Evolutionary conservation across 2,797 vertebrate species (phyloP).

Genomic region (Acestrorhynchus altus): DNA sequence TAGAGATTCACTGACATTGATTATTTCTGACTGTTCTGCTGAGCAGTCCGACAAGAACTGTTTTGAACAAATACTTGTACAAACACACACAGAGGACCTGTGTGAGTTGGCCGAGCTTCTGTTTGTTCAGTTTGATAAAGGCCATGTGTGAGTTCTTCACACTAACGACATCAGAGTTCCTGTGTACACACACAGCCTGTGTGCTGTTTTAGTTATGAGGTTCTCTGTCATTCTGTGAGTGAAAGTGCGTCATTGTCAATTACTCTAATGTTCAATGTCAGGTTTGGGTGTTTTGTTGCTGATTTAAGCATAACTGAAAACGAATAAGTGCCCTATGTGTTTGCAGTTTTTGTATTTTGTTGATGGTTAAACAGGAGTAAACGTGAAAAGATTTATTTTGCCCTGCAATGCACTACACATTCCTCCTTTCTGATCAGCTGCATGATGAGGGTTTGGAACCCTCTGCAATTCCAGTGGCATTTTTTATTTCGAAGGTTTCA

Average conservation of each 20-base stretch:
- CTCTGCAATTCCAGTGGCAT: no score
- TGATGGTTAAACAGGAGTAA: no score
- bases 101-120: not conserved
- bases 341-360: no score
- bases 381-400: no score
- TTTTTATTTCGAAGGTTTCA: no score
- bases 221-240: not conserved
- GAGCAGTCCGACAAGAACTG: not conserved
- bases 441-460: no score
- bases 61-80: not conserved
- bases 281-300: no score
- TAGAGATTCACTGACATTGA: not conserved
- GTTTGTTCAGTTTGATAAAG: slow-evolving; percentile 22
- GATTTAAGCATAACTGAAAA: no score
- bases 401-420: no score
- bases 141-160: not conserved
- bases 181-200: not conserved
- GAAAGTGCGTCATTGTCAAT: not conserved
- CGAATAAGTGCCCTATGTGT: no score
- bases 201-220: not conserved
- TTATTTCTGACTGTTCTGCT: not conserved
- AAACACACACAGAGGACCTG: slow-evolving; percentile 5
- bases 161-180: not conserved
- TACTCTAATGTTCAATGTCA: not conserved
- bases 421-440: no score